Percentiles rank a stretch among this genome's conserved stretches.
These are phyloP conservation scores for Telmatherina bonti DNA, from an alignment of 2,797 vertebrate species.

Conservation along the genomic window DNA sequence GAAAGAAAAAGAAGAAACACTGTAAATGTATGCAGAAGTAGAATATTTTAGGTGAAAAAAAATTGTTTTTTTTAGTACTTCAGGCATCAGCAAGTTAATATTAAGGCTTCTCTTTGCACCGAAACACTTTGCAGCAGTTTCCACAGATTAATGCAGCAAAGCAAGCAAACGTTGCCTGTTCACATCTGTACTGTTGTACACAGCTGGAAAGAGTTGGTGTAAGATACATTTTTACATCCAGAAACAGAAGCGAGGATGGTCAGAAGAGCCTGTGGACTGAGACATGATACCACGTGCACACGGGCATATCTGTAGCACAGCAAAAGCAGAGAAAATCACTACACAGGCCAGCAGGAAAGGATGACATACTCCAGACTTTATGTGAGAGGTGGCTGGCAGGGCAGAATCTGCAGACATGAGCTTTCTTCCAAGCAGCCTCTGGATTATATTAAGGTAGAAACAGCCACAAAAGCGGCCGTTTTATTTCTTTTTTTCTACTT, in stretches of 20 bases:
- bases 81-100: too few relatives aligned
- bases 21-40: too few relatives aligned
- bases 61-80: too few relatives aligned
- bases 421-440: background rate
- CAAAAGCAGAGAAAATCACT: background rate
- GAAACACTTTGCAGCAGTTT: too few relatives aligned
- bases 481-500: background rate
- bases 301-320: background rate
- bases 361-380: conserved; percentile 9
- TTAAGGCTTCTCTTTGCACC: background rate
- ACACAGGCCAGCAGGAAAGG: conserved; percentile 1
- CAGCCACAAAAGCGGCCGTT: background rate
- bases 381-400: background rate
- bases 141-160: too few relatives aligned
- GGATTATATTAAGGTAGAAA: background rate
- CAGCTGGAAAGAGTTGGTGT: background rate
- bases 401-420: background rate
- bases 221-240: background rate
- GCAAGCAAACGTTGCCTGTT: background rate
- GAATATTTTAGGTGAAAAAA: too few relatives aligned
- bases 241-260: background rate
- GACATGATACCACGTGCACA: background rate
- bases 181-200: background rate
- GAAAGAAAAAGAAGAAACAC: too few relatives aligned
- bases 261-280: background rate